Evolutionary conservation across 2,113 vertebrate species (phyloP).

Genomic region (Ailuropoda melanoleuca): DNA sequence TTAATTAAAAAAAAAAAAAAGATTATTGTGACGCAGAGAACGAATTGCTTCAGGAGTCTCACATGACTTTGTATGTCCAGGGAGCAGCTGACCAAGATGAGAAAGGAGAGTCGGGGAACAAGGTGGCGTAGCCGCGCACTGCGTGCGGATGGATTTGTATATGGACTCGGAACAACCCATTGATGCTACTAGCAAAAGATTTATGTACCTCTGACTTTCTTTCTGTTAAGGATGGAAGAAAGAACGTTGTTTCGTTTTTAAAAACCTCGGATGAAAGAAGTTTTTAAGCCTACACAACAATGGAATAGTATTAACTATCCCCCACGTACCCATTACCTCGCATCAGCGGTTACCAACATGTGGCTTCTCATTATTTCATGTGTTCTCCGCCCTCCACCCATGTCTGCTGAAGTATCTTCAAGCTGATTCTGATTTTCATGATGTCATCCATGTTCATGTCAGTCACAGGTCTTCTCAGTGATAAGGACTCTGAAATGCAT

Average conservation of each 20-base stretch:
- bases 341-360: neutral
- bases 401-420: neutral
- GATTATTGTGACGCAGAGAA: neutral
- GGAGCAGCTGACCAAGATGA: neutral
- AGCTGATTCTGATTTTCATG: neutral
- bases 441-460: neutral
- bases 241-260: neutral
- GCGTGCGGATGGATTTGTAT: neutral
- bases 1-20: neutral
- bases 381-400: neutral
- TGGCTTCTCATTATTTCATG: neutral
- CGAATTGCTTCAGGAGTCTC: neutral
- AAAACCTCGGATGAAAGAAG: neutral
- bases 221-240: neutral
- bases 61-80: neutral
- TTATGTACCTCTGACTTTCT: neutral
- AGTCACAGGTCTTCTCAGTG: neutral
- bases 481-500: neutral
- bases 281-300: neutral
- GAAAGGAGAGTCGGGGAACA: neutral
- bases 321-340: neutral
- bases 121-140: accelerated
- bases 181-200: neutral
- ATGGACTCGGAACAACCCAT: neutral
- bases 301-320: neutral